These are phyloP conservation scores for Heloderma charlesbogerti DNA, from an alignment of 2,113 vertebrate genomes.

Conservation along the genomic window DNA sequence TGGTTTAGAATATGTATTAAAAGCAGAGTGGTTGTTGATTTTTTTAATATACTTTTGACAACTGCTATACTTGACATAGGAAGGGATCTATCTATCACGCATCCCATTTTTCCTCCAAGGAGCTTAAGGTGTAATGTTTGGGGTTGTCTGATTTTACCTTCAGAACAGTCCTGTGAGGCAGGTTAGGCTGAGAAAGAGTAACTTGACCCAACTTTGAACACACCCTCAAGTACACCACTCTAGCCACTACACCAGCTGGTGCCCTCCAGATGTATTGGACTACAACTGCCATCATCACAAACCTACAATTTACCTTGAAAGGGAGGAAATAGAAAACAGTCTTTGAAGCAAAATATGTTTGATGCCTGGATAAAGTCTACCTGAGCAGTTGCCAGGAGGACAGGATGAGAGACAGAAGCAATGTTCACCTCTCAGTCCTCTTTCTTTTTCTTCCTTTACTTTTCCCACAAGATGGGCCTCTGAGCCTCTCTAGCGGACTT, in stretches of 20 bases:
- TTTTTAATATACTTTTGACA: not conserved
- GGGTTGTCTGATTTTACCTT: not conserved
- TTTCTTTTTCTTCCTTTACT: no score
- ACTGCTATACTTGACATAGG: not conserved
- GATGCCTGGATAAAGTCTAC: slow-evolving; percentile 32
- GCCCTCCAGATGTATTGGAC: no score
- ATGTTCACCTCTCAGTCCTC: no score
- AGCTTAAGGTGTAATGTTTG: not conserved
- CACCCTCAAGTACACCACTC: not conserved
- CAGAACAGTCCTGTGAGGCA: not conserved
- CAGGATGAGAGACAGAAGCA: slow-evolving; percentile 42
- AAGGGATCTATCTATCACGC: not conserved
- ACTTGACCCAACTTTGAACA: not conserved
- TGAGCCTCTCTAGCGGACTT: no score
- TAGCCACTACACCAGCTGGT: not conserved
- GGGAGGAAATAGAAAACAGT: slow-evolving; percentile 33
- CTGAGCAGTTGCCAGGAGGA: no score
- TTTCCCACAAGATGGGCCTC: no score
- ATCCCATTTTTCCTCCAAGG: not conserved
- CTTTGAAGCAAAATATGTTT: slow-evolving; percentile 32
- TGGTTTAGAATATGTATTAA: not conserved
- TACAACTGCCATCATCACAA: no score
- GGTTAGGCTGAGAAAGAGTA: not conserved
- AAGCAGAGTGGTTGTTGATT: not conserved
- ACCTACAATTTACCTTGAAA: not conserved